Base-by-base conservation (phyloP, 2,888 invertebrate genomes). In the Arge pagana region DNA sequence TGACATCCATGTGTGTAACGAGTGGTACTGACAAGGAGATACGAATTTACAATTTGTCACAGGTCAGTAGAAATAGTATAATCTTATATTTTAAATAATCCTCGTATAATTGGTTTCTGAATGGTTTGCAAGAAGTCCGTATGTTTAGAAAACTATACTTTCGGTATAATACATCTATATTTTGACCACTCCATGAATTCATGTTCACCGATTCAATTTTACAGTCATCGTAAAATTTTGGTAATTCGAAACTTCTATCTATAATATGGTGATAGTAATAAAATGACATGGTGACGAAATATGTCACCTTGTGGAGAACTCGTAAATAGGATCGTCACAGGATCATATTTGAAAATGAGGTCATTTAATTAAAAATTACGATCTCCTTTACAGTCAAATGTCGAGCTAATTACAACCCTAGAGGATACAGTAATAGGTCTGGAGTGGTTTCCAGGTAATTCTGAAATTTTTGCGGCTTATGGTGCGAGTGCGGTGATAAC, bases 21-120 rank as follows among this genome's bases (percentile, higher is more conserved):
- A 66, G 69, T 39, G 67, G 68, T 10, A 72, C 72, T 2, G 68
- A 74, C 42, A 74, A 68, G 52, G 74, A 74, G 55, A 66, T 76
- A 40, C 65, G 74, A 18, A 68, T 75, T 49, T 75, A 70, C 31
- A 62, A 68, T 53, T 64, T 73, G 31, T 68, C 70, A 13, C 64
- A 73, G 67, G 76, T 74, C 15, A 16, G 41, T 24, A 11, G 5
- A 11, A 15, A 28, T 3, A n/a, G 30, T 18, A 30, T n/a, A 2
- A 24, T 40, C 26, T 16, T 8, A 33, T 3, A 3, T n/a, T 10
- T 33, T n/a, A n/a, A n/a, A n/a, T n/a, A n/a, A n/a, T n/a, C n/a
- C n/a, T n/a, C n/a, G n/a, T n/a, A n/a, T n/a, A n/a, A n/a, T n/a
- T n/a, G n/a, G n/a, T n/a, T n/a, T n/a, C n/a, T n/a, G 33, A 19